Evolutionary conservation across 2,113 vertebrate genomes (phyloP).

Genomic region (Corynorhinus townsendii): DNA sequence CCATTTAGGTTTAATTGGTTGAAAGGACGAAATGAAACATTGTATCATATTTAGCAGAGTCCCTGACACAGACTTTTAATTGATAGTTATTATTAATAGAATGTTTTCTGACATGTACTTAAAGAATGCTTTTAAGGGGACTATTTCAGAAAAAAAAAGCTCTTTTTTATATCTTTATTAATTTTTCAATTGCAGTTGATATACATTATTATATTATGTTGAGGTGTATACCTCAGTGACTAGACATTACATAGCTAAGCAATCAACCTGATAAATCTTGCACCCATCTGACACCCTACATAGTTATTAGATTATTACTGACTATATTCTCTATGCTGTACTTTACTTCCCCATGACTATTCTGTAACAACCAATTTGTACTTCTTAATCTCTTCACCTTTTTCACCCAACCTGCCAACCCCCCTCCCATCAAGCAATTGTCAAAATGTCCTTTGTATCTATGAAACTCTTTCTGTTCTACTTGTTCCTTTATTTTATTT

Average conservation of each 20-base stretch:
- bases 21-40: neutral
- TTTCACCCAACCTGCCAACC: neutral
- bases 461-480: neutral
- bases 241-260: neutral
- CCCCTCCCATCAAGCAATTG: neutral
- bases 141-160: neutral
- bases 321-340: neutral
- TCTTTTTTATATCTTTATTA: neutral
- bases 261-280: neutral
- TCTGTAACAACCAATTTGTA: neutral
- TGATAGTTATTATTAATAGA: neutral
- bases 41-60: neutral
- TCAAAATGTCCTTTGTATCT: neutral
- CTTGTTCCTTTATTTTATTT: neutral
- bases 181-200: neutral
- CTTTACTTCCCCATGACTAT: neutral
- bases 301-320: neutral
- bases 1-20: neutral
- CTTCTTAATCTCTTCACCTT: neutral
- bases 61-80: neutral
- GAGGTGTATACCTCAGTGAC: neutral
- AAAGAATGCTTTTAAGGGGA: neutral
- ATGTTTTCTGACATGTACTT: constrained; percentile 2
- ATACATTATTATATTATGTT: neutral
- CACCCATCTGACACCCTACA: neutral